A percentile compares a stretch with the other conserved stretches of the same genome.
Evolutionary conservation across 2,113 vertebrate species (phyloP).

Genomic region (Candoia aspera): DNA sequence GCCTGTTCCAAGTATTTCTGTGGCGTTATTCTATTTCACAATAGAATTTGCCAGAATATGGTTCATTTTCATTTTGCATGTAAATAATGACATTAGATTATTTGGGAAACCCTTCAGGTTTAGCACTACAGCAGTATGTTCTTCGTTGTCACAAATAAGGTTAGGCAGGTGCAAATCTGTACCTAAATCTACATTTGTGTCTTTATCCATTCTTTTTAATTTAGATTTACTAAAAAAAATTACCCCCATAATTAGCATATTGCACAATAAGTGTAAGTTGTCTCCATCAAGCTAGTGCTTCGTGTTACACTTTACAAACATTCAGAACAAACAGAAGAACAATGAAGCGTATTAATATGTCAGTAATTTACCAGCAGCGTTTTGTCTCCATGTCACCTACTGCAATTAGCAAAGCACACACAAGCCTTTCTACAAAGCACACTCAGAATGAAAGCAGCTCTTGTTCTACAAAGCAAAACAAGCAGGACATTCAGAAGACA

Average conservation of each 20-base stretch:
- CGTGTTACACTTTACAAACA: not conserved
- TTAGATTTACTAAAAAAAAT: not conserved
- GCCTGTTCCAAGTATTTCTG: not conserved
- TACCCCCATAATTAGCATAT: not conserved
- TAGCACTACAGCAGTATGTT: not conserved
- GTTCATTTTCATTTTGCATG: not conserved
- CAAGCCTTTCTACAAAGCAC: not conserved
- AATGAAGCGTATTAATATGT: not conserved
- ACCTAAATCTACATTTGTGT: not conserved
- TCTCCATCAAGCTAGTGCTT: not conserved
- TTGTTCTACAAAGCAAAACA: not conserved
- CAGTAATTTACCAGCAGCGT: not conserved
- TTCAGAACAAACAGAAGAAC: not conserved
- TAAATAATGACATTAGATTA: not conserved
- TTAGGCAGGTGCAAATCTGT: not conserved
- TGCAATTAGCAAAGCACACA: not conserved
- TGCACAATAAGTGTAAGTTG: not conserved
- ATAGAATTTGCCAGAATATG: not conserved
- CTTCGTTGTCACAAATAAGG: accelerated
- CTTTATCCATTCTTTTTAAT: accelerated
- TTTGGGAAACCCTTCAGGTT: not conserved
- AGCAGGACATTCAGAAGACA: not conserved
- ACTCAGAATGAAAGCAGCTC: not conserved
- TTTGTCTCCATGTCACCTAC: not conserved
- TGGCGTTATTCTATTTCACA: not conserved